These are phyloP conservation scores for Brachynemurus nebulosus DNA, from an alignment of 2,888 invertebrate species.

Conservation along the genomic window DNA sequence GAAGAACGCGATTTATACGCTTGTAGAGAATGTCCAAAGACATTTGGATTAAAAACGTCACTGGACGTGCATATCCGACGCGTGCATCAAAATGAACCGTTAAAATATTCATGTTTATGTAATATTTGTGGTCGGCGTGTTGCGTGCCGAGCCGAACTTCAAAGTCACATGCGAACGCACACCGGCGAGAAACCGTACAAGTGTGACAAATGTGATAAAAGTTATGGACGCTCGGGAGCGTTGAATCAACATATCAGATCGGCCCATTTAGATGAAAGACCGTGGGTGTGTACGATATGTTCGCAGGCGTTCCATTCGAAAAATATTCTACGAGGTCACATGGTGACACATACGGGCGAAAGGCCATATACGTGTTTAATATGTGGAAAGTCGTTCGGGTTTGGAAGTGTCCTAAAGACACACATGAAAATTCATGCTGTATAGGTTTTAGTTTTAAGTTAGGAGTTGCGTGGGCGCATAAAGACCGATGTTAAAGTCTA, in stretches of 20 bases:
- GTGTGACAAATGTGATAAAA: background rate
- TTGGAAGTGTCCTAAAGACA: background rate
- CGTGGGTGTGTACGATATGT: background rate
- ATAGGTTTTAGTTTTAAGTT: no score
- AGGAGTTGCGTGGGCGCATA: no score
- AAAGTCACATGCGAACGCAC: background rate
- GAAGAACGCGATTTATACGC: background rate
- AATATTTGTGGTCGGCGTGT: background rate
- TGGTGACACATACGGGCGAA: constrained; percentile 1
- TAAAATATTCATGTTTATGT: background rate
- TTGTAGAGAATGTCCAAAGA: constrained; percentile 2
- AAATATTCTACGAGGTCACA: background rate
- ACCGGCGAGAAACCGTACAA: background rate
- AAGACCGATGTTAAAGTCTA: no score
- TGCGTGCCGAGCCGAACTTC: background rate
- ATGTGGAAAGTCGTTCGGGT: background rate
- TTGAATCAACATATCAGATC: background rate
- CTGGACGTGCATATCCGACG: background rate
- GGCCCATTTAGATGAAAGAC: constrained; percentile 1
- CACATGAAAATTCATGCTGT: background rate
- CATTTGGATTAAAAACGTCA: background rate
- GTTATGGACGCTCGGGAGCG: background rate
- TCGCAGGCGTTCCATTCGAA: background rate
- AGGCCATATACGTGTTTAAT: background rate
- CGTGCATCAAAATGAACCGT: background rate